Evolutionary conservation across 2,888 invertebrate genomes (phyloP).

Genomic region (Ptilodon capucinus): DNA sequence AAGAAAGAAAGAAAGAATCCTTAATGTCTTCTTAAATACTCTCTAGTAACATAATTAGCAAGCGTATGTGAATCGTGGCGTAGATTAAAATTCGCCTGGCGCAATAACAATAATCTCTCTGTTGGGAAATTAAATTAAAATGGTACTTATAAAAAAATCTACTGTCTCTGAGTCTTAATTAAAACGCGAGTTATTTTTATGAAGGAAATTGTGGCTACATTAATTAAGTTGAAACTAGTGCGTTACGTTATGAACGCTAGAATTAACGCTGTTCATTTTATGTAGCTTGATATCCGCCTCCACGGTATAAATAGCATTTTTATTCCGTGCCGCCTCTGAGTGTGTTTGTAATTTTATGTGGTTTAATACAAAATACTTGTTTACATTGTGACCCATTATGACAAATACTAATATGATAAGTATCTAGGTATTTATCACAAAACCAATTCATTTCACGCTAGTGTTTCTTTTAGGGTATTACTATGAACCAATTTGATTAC

Average conservation of each 20-base stretch:
- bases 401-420: background rate
- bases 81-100: conserved; percentile 8
- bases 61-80: conserved; percentile 7
- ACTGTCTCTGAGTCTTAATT: conserved; percentile 23
- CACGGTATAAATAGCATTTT: too few species aligned
- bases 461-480: too few species aligned
- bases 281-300: background rate
- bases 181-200: conserved; percentile 15
- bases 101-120: conserved; percentile 19
- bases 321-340: too few species aligned
- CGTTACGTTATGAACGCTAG: background rate
- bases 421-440: too few species aligned
- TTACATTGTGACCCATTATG: background rate
- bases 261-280: background rate
- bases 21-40: too few species aligned
- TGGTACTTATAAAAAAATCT: conserved; percentile 14
- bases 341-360: background rate
- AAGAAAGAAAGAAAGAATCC: too few species aligned
- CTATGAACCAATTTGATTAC: too few species aligned
- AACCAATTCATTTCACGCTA: too few species aligned
- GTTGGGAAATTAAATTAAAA: conserved; percentile 23
- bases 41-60: conserved; percentile 1
- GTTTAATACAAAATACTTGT: background rate
- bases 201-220: conserved; percentile 16
- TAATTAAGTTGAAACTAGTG: conserved; percentile 8